Base-by-base conservation (phyloP, 2,797 vertebrate species). In the Mormyrus hasselquistii region DNA sequence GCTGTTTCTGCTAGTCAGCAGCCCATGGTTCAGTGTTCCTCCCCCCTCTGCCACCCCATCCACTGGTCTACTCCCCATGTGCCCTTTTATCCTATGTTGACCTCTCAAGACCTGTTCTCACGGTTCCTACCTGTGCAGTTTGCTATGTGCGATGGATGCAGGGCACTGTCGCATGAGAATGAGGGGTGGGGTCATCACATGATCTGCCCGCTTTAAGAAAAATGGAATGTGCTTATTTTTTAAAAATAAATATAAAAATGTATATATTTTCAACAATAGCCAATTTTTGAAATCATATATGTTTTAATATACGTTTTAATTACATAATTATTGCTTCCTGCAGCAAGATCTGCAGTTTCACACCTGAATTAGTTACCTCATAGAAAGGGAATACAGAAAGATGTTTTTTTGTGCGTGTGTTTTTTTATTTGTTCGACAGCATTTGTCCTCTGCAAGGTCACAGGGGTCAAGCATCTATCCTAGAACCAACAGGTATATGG, bases 321-420 rank as follows among this genome's bases (percentile, higher is more conserved):
- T 91, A 89, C 73, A 1, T 84, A 44, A 79, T 22, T 73, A 88
- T 22, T 44, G 86, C 44, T 88, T 69, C 59, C 84, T 93, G 90
- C 93, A 90, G 93, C 94, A 94, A 92, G 94, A 94, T 92, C 95
- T 95, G 92, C 93, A 90, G 95, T 93, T 50, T 0, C 3, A 62
- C 86, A 6, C 4, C 7, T 0, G 88, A 91, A 92, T 73, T 93
- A 91, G 73, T 44, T 41, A 79, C 73, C 65, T 73, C 65, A 73
- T 38, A 34, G 65, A 73, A 73, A 73, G 65, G 65, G 12, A 73
- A 73, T 73, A 73, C 29, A 73, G 59, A 65, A 65, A 65, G 29
- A 73, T 73, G 59, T 34, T 69, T 34, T 65, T 65, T 14, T 29
- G 3, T 57, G 2, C 14, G 12, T 38, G 29, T 65, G 2, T 69